phyloP scores from a whole-genome alignment of 2,888 invertebrate genomes.

The Syritta pipiens region DNA sequence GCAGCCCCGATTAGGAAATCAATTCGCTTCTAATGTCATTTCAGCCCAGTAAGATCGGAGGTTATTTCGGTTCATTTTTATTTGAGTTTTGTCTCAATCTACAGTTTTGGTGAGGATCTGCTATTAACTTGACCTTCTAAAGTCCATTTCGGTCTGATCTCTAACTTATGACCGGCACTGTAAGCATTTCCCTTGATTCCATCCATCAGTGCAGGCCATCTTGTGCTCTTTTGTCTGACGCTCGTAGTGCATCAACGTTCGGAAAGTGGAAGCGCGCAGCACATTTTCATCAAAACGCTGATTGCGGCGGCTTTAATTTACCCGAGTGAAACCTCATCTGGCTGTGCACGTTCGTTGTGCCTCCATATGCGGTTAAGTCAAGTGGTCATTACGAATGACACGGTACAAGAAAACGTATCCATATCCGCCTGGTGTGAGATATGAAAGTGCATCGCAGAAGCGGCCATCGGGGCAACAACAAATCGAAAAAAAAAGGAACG shows the following conservation, averaged over 20 bases:
- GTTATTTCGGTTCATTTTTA: too few species aligned
- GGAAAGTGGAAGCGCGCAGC: too few species aligned
- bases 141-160: too few species aligned
- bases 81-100: too few species aligned
- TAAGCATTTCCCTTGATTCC: too few species aligned
- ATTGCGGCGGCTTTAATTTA: conserved; percentile 50
- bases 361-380: conserved; percentile 45
- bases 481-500: not conserved
- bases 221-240: too few species aligned
- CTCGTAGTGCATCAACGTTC: too few species aligned
- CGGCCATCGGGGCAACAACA: conserved; percentile 18
- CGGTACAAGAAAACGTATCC: conserved; percentile 37
- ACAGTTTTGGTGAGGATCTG: not conserved
- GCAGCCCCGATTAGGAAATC: not conserved
- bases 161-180: too few species aligned
- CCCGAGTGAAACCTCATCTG: conserved; percentile 27
- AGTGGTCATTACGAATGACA: conserved; percentile 57
- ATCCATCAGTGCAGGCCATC: too few species aligned
- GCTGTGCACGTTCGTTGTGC: conserved; percentile 23
- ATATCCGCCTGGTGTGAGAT: conserved; percentile 59
- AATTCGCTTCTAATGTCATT: not conserved
- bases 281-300: conserved; percentile 16
- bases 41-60: not conserved
- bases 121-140: too few species aligned
- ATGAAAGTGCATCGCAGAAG: conserved; percentile 52